Evolutionary conservation across 2,797 vertebrate genomes (phyloP).

Genomic region (Tadarida brasiliensis): DNA sequence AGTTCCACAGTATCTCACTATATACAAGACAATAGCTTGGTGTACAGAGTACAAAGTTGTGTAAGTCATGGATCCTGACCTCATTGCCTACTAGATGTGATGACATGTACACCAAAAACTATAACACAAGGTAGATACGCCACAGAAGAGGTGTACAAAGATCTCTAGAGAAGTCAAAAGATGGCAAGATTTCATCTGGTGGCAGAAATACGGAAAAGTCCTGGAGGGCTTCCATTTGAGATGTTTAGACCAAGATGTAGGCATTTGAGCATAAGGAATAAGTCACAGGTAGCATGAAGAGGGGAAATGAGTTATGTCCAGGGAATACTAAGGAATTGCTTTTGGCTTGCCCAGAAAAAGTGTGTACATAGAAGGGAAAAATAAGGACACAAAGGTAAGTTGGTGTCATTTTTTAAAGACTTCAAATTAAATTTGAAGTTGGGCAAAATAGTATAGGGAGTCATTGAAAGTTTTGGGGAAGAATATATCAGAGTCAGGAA

Average conservation of each 20-base stretch:
- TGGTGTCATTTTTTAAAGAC: not conserved
- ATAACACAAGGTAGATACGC: not conserved
- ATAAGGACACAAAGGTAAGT: not conserved
- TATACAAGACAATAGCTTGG: not conserved
- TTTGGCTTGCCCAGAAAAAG: not conserved
- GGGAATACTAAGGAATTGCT: not conserved
- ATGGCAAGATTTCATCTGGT: not conserved
- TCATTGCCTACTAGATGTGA: not conserved
- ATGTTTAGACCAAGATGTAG: not conserved
- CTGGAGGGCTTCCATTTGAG: not conserved
- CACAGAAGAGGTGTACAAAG: not conserved
- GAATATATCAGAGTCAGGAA: conserved; percentile 1
- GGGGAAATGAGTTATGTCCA: not conserved
- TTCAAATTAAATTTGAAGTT: not conserved
- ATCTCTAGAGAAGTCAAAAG: not conserved
- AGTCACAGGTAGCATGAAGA: not conserved
- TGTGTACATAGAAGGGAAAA: not conserved
- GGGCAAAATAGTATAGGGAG: not conserved
- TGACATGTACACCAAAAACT: not conserved
- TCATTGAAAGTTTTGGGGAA: conserved; percentile 5
- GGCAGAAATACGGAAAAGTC: not conserved
- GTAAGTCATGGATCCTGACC: not conserved
- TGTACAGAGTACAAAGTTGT: not conserved
- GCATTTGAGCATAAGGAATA: not conserved
- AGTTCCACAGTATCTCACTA: not conserved